phyloP scores from a whole-genome alignment of 2,888 invertebrate species.

The Drosophila kanekoi region DNA sequence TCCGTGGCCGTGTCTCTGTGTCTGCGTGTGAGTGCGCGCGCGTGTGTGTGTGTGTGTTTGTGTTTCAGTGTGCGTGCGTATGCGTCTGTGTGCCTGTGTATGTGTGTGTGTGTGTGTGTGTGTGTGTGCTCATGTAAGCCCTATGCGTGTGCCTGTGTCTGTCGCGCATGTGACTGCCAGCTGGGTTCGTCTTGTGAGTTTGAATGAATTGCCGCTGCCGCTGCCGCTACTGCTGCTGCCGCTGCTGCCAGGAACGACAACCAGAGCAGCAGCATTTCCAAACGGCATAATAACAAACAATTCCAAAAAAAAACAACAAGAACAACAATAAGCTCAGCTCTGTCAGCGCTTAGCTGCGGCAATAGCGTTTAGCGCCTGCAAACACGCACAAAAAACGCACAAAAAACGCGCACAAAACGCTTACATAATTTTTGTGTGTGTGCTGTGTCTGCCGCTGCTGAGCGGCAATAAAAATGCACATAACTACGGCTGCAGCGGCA shows the following conservation, averaged over 20 bases:
- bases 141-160: constrained; percentile 34
- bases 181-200: constrained; percentile 48
- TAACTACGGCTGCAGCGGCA: constrained; percentile 18
- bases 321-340: constrained; percentile 9
- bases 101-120: constrained; percentile 4
- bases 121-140: not conserved
- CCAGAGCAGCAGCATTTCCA: constrained; percentile 20
- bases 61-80: constrained; percentile 16
- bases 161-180: constrained; percentile 70
- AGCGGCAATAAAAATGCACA: constrained; percentile 43
- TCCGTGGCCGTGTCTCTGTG: constrained; percentile 38
- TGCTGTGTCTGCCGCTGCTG: constrained; percentile 29
- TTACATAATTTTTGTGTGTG: constrained; percentile 65
- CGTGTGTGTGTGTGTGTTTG: constrained; percentile 27
- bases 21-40: constrained; percentile 30
- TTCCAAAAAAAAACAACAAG: constrained; percentile 7
- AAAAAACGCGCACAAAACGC: constrained; percentile 66
- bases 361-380: constrained; percentile 11
- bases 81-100: constrained; percentile 12
- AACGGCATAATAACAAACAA: constrained; percentile 17
- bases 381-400: constrained; percentile 38
- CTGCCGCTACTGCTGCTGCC: not conserved
- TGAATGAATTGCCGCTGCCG: constrained; percentile 36
- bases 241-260: constrained; percentile 15
- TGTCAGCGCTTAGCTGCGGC: constrained; percentile 2